Conservation (phyloP, 2,888 invertebrate genomes). For the Ferdinandea cuprea region DNA sequence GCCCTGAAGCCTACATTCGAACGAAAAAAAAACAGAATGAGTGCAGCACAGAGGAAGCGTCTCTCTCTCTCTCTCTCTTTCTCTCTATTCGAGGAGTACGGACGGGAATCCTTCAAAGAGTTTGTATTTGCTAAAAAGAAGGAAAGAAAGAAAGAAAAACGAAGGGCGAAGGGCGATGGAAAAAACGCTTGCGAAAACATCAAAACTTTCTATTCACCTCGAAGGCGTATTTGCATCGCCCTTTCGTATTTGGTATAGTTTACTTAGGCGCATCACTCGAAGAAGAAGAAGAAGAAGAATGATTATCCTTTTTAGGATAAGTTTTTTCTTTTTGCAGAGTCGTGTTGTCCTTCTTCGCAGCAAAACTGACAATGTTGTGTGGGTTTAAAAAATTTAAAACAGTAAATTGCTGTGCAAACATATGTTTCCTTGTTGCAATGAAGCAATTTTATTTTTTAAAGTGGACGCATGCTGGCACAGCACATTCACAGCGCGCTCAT, state of each 20-base stretch:
- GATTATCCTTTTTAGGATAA: conserved; percentile 35
- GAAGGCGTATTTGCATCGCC: conserved; percentile 42
- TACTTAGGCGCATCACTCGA: conserved; percentile 38
- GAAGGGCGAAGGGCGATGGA: background rate
- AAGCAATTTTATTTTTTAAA: conserved; percentile 65
- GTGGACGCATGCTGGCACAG: conserved; percentile 1
- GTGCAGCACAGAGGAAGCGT: conserved; percentile 32
- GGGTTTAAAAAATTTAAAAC: conserved; percentile 24
- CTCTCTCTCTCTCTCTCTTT: conserved; percentile 10
- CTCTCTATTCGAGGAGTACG: conserved; percentile 9
- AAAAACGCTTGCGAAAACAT: conserved; percentile 48
- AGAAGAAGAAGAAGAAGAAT: too few relatives aligned
- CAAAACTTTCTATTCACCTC: conserved; percentile 45
- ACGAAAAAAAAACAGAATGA: conserved; percentile 39
- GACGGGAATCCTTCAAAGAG: conserved; percentile 32
- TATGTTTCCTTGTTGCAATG: conserved; percentile 34
- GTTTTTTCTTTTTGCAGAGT: conserved; percentile 32
- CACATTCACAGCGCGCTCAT: conserved; percentile 54
- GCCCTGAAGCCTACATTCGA: background rate
- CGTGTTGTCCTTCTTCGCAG: conserved; percentile 4
- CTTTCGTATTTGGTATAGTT: conserved; percentile 23
- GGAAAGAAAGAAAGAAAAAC: too few relatives aligned
- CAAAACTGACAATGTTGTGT: too few relatives aligned
- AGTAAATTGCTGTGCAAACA: conserved; percentile 48
- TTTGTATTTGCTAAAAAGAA: background rate